Evolutionary conservation across 1,140 invertebrate species (phyloP).

Genomic region (Drosophila seguyi): DNA sequence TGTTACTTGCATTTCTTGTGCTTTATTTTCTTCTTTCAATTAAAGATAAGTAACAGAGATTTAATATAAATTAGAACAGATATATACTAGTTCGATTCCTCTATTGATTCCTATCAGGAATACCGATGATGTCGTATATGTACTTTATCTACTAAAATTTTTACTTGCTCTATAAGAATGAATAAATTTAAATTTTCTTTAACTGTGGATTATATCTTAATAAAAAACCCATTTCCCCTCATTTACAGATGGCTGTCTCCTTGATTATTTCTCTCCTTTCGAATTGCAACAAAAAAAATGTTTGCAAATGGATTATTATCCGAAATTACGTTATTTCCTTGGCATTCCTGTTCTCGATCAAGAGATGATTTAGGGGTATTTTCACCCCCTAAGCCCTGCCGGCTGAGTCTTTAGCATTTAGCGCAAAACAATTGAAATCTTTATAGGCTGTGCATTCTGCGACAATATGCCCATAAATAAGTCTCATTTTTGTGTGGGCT

Average conservation of each 20-base stretch:
- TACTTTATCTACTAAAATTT: too few species aligned
- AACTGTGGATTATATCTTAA: neutral
- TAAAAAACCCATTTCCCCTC: slow-evolving; percentile 9
- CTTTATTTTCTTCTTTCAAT: too few species aligned
- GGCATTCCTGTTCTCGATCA: slow-evolving; percentile 29
- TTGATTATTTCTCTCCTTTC: neutral
- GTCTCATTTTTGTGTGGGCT: slow-evolving; percentile 62
- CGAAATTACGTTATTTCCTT: slow-evolving; percentile 34
- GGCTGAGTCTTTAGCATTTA: slow-evolving; percentile 31
- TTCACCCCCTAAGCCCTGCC: slow-evolving; percentile 54
- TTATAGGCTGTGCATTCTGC: slow-evolving; percentile 56
- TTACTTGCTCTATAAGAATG: too few species aligned
- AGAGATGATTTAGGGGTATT: slow-evolving; percentile 61
- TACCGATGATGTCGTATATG: too few species aligned
- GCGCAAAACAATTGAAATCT: slow-evolving; percentile 62
- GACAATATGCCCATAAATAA: slow-evolving; percentile 58
- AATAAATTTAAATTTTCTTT: neutral
- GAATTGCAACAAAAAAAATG: neutral
- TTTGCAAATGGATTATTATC: slow-evolving; percentile 18
- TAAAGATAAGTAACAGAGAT: neutral
- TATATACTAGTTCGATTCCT: too few species aligned
- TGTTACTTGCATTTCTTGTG: too few species aligned
- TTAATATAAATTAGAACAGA: too few species aligned
- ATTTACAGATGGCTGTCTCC: slow-evolving; percentile 5
- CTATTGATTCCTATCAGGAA: too few species aligned